phyloP scores from a whole-genome alignment of 2,113 vertebrate genomes.

The Pygathrix nemaeus region DNA sequence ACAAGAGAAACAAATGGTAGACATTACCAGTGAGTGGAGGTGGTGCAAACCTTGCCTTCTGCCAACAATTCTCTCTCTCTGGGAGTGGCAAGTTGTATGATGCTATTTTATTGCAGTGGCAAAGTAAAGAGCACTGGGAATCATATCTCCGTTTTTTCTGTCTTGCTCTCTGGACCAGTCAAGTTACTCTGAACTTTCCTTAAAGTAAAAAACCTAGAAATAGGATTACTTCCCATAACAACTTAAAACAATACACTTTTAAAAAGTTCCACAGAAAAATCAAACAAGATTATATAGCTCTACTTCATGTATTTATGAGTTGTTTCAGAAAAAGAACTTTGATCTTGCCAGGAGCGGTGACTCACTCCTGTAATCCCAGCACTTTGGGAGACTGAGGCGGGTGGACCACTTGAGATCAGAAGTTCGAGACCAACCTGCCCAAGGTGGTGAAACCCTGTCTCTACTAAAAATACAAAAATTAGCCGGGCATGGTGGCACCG shows the following conservation, averaged over 20 bases:
- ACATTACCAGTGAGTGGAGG: neutral
- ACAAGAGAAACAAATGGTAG: neutral
- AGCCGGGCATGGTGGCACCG: too few species aligned
- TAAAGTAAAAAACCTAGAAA: neutral
- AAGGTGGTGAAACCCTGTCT: too few species aligned
- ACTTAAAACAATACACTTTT: neutral
- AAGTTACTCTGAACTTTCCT: neutral
- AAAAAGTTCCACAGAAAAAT: neutral
- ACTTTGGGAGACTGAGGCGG: too few species aligned
- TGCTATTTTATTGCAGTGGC: neutral
- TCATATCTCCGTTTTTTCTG: neutral
- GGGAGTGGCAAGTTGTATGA: neutral
- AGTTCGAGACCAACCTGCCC: too few species aligned
- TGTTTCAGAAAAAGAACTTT: constrained; percentile 2
- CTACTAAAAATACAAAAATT: too few species aligned
- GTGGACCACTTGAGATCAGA: too few species aligned
- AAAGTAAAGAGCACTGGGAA: neutral
- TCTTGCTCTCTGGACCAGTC: neutral
- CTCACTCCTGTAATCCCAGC: too few species aligned
- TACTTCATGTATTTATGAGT: neutral
- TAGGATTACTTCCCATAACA: neutral
- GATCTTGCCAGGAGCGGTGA: neutral
- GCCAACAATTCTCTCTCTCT: neutral
- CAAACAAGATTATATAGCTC: neutral
- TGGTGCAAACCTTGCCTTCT: neutral